Evolutionary conservation across 1,140 invertebrate species (phyloP).

Genomic region (Ceratoteleas bidentatus): DNA sequence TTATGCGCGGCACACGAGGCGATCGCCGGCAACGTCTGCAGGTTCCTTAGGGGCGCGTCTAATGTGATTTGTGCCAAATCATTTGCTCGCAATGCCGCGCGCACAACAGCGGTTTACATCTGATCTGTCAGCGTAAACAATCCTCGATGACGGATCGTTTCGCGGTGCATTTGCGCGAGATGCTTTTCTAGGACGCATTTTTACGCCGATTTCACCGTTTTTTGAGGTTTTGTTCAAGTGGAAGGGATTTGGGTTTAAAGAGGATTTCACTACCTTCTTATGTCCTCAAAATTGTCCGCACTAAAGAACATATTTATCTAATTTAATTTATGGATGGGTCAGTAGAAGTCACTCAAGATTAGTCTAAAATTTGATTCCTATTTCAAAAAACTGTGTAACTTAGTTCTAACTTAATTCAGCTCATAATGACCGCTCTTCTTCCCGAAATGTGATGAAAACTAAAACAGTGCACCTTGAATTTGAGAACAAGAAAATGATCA

Average conservation of each 20-base stretch:
- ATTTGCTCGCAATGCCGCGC: slow-evolving; percentile 22
- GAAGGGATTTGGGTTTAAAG: neutral
- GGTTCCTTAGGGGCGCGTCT: slow-evolving; percentile 40
- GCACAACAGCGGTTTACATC: slow-evolving; percentile 9
- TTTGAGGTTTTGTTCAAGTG: neutral
- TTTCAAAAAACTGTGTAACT: no score
- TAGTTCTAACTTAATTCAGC: no score
- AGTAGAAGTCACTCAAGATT: no score
- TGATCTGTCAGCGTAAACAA: slow-evolving; percentile 22
- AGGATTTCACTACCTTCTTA: neutral
- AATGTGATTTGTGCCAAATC: slow-evolving; percentile 53
- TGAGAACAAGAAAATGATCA: no score
- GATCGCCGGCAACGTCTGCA: slow-evolving; percentile 33
- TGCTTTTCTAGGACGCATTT: neutral
- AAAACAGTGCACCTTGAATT: no score
- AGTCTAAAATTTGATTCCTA: no score
- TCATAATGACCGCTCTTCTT: no score
- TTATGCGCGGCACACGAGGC: slow-evolving; percentile 44
- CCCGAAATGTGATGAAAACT: no score
- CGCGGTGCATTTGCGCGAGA: neutral
- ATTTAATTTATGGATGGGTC: no score
- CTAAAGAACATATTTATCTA: no score
- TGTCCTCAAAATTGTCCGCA: neutral
- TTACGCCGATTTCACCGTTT: neutral
- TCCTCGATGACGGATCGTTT: slow-evolving; percentile 3